Percentiles rank a stretch among this genome's conserved stretches.
Conservation (phyloP, 2,797 vertebrate species). For the Tenualosa ilisha region DNA sequence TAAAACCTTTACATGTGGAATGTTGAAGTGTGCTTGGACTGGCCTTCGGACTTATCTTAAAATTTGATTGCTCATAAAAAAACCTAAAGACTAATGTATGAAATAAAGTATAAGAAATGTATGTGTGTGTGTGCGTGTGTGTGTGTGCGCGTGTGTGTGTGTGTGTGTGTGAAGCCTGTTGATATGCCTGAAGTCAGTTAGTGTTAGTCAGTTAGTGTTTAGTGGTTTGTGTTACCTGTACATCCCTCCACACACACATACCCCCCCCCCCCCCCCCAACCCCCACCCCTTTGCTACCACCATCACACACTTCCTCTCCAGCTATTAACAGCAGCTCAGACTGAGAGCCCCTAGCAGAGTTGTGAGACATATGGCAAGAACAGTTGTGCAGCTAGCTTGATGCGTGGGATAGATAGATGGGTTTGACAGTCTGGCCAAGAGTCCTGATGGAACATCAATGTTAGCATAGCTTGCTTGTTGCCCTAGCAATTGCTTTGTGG, state of each 20-base stretch:
- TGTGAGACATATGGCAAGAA: constrained; percentile 90
- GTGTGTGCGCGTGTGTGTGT: neutral
- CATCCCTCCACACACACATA: neutral
- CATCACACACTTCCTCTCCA: neutral
- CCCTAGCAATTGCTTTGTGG: neutral
- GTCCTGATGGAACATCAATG: constrained; percentile 65
- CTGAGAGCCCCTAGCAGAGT: constrained; percentile 88
- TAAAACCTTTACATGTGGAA: too few species aligned
- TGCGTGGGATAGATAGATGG: constrained; percentile 77
- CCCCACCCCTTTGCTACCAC: too few species aligned
- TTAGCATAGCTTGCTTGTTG: too few species aligned
- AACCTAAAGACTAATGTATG: too few species aligned
- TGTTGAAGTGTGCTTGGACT: too few species aligned
- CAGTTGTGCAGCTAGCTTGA: constrained; percentile 84
- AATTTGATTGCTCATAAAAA: too few species aligned
- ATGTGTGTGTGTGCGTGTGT: constrained; percentile 9
- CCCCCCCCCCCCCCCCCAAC: too few species aligned
- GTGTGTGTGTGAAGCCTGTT: neutral
- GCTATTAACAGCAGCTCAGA: constrained; percentile 77
- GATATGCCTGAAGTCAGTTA: neutral
- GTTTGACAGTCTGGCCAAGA: constrained; percentile 74
- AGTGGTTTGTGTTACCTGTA: neutral
- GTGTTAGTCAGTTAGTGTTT: neutral
- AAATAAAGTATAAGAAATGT: neutral
- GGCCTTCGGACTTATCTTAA: too few species aligned